phyloP scores from a whole-genome alignment of 2,797 vertebrate species.

The Microchirus variegatus region DNA sequence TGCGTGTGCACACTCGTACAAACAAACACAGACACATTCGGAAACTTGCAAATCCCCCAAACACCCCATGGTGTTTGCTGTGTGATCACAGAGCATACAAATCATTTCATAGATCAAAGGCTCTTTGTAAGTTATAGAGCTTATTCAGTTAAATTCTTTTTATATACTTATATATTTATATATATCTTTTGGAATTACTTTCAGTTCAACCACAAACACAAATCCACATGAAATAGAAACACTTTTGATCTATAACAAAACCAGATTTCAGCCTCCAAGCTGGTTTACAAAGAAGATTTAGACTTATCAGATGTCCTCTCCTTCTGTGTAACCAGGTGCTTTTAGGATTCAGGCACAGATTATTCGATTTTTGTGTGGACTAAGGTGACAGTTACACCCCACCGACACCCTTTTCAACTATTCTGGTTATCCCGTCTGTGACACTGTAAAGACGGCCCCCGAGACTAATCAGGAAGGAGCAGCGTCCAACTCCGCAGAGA shows the following conservation, averaged over 20 bases:
- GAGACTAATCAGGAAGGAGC: conserved; percentile 76
- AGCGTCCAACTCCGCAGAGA: conserved; percentile 65
- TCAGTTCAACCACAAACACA: conserved; percentile 40
- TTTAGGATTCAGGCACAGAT: conserved; percentile 60
- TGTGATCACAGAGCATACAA: conserved; percentile 69
- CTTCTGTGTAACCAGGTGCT: conserved; percentile 54
- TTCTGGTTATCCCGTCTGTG: conserved; percentile 71
- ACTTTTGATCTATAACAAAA: conserved; percentile 32
- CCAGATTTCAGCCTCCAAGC: conserved; percentile 31
- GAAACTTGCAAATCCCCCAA: conserved; percentile 52
- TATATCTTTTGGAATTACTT: conserved; percentile 35
- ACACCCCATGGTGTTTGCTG: conserved; percentile 61
- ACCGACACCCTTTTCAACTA: conserved; percentile 28
- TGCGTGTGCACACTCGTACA: conserved; percentile 26
- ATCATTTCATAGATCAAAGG: conserved; percentile 69
- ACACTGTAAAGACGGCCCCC: conserved; percentile 79
- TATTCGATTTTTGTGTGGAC: conserved; percentile 67
- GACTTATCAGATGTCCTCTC: conserved; percentile 40
- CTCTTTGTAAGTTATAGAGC: conserved; percentile 44
- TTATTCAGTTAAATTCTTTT: conserved; percentile 54
- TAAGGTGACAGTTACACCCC: conserved; percentile 48
- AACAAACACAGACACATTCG: conserved; percentile 39
- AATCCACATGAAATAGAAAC: conserved; percentile 43
- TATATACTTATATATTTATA: conserved; percentile 12
- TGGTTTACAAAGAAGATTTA: conserved; percentile 40